phyloP scores from a whole-genome alignment of 2,113 vertebrate species.

The Cavia porcellus region DNA sequence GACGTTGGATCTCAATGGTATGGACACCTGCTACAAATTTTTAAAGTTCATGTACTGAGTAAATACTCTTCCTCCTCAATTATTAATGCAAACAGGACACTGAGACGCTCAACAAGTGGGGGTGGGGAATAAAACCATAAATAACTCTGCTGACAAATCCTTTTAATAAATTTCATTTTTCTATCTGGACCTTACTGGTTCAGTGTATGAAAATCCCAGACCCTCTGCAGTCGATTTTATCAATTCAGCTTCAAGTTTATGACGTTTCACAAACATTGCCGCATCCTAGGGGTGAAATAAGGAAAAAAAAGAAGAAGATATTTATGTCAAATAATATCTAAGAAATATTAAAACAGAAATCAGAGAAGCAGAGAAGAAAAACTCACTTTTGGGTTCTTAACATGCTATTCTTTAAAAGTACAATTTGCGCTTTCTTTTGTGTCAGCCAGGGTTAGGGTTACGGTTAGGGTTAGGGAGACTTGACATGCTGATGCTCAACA shows the following conservation, averaged over 20 bases:
- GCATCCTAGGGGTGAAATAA: conserved; percentile 87
- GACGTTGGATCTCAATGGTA: conserved; percentile 16
- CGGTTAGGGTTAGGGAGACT: not conserved
- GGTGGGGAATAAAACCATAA: not conserved
- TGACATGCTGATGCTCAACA: not conserved
- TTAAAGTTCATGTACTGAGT: not conserved
- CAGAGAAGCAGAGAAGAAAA: not conserved
- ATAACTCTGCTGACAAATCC: not conserved
- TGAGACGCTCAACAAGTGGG: not conserved
- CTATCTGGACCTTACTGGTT: conserved; percentile 89
- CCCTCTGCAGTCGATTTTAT: conserved; percentile 90
- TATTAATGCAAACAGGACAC: not conserved
- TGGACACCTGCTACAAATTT: not conserved
- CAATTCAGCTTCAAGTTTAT: conserved; percentile 93
- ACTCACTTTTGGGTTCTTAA: not conserved
- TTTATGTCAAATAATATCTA: conserved; percentile 14
- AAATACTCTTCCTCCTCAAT: not conserved
- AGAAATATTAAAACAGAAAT: not conserved
- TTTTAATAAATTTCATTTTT: conserved; percentile 34
- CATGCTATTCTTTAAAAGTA: not conserved
- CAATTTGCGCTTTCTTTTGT: not conserved
- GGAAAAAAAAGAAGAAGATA: not conserved
- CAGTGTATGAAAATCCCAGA: conserved; percentile 91
- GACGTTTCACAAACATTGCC: conserved; percentile 89
- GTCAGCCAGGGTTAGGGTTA: not conserved